These are phyloP conservation scores for human (Homo sapiens) DNA, from an alignment of 2,113 vertebrate species.

Conservation along the genomic window GRCh38 chr5:13168001-13168500, in stretches of 20 bases:
- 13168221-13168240: background rate
- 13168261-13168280: background rate
- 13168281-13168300: background rate
- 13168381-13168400: background rate
- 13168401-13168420: background rate
- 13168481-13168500: background rate
- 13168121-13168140: background rate
- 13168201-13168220: background rate
- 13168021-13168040: background rate
- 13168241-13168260: background rate
- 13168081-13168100: background rate
- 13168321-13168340: background rate
- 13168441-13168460: background rate
- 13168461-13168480: background rate
- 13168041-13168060: background rate
- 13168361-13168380: fast-evolving
- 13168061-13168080: background rate
- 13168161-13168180: background rate
- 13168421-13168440: background rate
- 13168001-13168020: background rate
- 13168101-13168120: background rate
- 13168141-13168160: background rate
- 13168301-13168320: background rate
- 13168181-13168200: background rate
- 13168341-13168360: background rate